Percentiles rank a stretch among this genome's conserved stretches.
Conservation (phyloP, 2,888 invertebrate genomes). For the Margaritifera margaritifera region DNA sequence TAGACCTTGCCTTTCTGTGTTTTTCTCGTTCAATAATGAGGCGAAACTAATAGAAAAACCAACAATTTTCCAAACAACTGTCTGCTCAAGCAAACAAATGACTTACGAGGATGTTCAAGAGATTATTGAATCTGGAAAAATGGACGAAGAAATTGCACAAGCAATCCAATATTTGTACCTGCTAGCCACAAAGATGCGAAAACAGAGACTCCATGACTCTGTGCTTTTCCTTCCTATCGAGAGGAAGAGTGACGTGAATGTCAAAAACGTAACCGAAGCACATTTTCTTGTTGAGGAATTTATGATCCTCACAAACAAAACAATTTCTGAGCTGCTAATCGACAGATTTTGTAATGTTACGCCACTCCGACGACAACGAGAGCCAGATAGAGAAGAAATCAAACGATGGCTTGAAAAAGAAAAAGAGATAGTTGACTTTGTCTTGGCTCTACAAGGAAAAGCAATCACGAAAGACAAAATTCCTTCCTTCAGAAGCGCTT, state of each 20-base stretch:
- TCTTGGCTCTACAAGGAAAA: constrained; percentile 28
- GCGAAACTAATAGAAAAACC: constrained; percentile 24
- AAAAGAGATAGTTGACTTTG: constrained; percentile 13
- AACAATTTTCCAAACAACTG: constrained; percentile 23
- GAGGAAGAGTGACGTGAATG: background rate
- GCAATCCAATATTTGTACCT: constrained; percentile 16
- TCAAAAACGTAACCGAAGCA: constrained; percentile 10
- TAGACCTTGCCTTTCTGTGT: constrained; percentile 47
- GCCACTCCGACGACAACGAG: constrained; percentile 34
- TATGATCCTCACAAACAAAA: constrained; percentile 36
- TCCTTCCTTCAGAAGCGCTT: background rate
- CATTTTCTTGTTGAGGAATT: constrained; percentile 40
- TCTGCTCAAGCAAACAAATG: constrained; percentile 33
- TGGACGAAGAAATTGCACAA: constrained; percentile 4
- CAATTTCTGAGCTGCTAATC: constrained; percentile 23
- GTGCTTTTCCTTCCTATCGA: constrained; percentile 22
- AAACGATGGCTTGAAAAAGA: constrained; percentile 24
- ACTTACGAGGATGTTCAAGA: constrained; percentile 46
- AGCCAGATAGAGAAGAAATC: constrained; percentile 20
- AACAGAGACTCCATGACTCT: constrained; percentile 19
- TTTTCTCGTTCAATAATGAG: constrained; percentile 35
- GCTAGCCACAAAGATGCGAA: constrained; percentile 26
- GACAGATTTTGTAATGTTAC: constrained; percentile 7
- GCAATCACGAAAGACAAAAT: background rate
- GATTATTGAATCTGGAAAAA: constrained; percentile 24